Percentiles rank a stretch among this genome's conserved stretches.
These are phyloP conservation scores for Macrochelys suwanniensis DNA, from an alignment of 2,797 vertebrate species.

Conservation along the genomic window DNA sequence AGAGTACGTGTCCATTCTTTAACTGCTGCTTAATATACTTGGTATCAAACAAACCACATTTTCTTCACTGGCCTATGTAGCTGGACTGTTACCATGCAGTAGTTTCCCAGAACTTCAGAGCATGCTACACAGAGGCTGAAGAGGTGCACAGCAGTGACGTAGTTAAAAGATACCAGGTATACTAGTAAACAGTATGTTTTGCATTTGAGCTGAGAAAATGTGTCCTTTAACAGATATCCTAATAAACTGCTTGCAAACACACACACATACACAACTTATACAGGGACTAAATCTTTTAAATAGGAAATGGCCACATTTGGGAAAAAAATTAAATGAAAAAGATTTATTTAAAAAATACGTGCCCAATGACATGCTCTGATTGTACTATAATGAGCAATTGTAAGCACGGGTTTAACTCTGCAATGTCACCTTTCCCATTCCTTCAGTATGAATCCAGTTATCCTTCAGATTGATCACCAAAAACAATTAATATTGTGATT, in stretches of 20 bases:
- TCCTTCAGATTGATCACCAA: neutral
- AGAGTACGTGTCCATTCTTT: neutral
- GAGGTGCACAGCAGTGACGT: neutral
- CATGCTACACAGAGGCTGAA: neutral
- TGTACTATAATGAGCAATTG: rapidly evolving
- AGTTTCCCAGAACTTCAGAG: neutral
- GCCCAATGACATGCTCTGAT: neutral
- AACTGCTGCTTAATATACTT: neutral
- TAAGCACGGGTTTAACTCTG: neutral
- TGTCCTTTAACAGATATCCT: neutral
- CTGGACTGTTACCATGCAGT: neutral
- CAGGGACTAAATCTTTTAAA: neutral
- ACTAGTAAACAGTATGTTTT: neutral
- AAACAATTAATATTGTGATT: neutral
- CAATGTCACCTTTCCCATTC: neutral
- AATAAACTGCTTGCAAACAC: neutral
- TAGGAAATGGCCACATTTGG: rapidly evolving
- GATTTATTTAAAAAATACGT: neutral
- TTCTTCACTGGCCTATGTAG: neutral
- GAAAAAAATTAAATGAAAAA: neutral
- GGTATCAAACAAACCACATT: neutral
- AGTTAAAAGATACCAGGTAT: neutral
- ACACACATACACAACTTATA: neutral
- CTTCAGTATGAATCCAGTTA: neutral
- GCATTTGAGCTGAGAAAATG: neutral